A percentile compares a stretch with the other conserved stretches of the same genome.
phyloP scores from a whole-genome alignment of 2,113 vertebrate species.

The Cariama cristata region DNA sequence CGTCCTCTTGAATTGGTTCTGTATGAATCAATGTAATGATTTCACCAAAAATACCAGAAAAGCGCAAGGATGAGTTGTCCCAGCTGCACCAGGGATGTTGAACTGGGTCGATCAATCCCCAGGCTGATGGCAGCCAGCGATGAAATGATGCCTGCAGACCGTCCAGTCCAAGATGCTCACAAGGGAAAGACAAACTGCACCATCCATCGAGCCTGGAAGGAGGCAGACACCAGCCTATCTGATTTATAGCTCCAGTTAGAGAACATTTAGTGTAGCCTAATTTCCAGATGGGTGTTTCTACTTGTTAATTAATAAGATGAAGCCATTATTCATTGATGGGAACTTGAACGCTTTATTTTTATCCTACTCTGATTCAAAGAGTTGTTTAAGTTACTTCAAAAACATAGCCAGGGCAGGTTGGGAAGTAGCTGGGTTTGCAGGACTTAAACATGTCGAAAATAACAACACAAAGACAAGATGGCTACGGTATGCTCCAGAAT shows the following conservation, averaged over 20 bases:
- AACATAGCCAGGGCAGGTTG: background rate
- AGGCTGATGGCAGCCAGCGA: accelerated
- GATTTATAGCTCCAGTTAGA: background rate
- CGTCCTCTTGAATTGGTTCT: background rate
- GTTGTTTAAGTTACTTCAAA: background rate
- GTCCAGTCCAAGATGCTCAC: background rate
- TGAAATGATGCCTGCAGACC: background rate
- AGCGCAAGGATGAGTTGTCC: background rate
- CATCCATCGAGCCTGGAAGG: background rate
- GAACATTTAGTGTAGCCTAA: background rate
- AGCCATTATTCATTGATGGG: conserved; percentile 1
- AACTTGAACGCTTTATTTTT: background rate
- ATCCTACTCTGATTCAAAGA: background rate
- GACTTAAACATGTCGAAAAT: background rate
- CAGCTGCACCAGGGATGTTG: background rate
- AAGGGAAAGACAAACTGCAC: background rate
- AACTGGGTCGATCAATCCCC: background rate
- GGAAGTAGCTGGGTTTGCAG: background rate
- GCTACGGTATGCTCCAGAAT: background rate
- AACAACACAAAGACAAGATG: background rate
- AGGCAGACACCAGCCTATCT: background rate
- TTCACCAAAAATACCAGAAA: background rate
- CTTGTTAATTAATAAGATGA: conserved; percentile 28
- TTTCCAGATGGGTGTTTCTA: conserved; percentile 32
- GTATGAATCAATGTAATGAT: background rate